phyloP scores from a whole-genome alignment of 2,888 invertebrate genomes.

The Pyrrhosoma nymphula region DNA sequence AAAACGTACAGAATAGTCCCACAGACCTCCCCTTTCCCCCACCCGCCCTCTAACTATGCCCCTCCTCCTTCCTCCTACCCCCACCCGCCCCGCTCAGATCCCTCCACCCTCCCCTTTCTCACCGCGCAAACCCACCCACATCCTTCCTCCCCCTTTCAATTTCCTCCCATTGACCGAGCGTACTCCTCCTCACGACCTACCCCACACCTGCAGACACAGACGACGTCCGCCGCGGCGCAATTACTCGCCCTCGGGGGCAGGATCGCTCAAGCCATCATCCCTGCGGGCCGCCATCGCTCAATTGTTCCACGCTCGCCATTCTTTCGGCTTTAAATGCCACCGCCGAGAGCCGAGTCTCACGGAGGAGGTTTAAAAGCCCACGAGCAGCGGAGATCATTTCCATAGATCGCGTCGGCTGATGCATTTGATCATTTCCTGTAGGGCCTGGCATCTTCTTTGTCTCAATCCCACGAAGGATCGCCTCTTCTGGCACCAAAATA shows the following conservation, averaged over 20 bases:
- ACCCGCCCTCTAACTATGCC: too few relatives aligned
- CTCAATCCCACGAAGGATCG: background rate
- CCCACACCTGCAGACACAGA: too few relatives aligned
- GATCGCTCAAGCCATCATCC: background rate
- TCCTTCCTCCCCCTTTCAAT: too few relatives aligned
- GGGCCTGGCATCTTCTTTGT: background rate
- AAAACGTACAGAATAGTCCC: too few relatives aligned
- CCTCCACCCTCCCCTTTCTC: background rate
- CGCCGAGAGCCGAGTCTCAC: background rate
- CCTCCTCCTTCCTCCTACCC: background rate
- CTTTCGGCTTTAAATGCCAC: background rate
- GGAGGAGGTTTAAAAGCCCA: background rate
- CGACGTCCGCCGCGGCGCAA: too few relatives aligned
- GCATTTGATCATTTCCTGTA: conserved; percentile 7
- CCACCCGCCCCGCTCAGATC: background rate
- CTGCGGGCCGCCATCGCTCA: background rate
- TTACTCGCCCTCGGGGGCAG: background rate
- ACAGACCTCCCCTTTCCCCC: too few relatives aligned
- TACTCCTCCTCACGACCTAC: too few relatives aligned
- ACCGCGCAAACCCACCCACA: background rate
- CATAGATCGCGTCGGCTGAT: background rate
- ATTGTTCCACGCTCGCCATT: background rate
- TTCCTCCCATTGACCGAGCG: too few relatives aligned
- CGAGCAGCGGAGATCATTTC: background rate
- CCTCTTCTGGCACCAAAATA: background rate